Evolutionary conservation across 2,113 vertebrate species (phyloP).

Genomic region (Neofelis nebulosa): DNA sequence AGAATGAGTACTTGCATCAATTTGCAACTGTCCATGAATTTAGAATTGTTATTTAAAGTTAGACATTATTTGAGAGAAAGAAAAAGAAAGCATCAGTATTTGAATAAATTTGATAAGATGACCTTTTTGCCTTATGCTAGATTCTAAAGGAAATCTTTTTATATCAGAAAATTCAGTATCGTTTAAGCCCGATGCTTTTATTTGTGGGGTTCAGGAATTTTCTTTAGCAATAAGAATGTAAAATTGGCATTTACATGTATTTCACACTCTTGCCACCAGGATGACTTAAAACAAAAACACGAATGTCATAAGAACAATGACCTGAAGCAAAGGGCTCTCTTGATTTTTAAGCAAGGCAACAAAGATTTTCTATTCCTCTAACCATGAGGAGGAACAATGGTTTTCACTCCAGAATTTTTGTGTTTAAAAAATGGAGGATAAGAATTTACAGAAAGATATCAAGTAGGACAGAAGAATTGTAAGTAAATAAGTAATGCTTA

Average conservation of each 20-base stretch:
- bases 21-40: constrained; percentile 3
- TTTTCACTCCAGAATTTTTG: neutral
- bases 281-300: neutral
- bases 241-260: neutral
- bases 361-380: constrained; percentile 24
- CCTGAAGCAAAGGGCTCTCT: neutral
- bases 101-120: neutral
- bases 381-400: neutral
- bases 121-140: neutral
- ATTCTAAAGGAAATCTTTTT: neutral
- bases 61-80: constrained; percentile 13
- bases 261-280: neutral
- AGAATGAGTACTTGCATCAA: neutral
- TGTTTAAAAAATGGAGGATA: neutral
- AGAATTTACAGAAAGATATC: neutral
- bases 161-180: neutral
- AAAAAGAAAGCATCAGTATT: constrained; percentile 3
- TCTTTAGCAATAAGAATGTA: neutral
- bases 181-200: neutral
- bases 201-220: neutral
- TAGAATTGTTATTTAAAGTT: neutral
- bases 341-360: neutral
- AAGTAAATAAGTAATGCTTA: constrained; percentile 14
- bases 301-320: neutral
- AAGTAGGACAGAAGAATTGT: neutral